A percentile compares a stretch with the other conserved stretches of the same genome.
Evolutionary conservation across 2,113 vertebrate species (phyloP).

Genomic region (Marcusenius ussheri): DNA sequence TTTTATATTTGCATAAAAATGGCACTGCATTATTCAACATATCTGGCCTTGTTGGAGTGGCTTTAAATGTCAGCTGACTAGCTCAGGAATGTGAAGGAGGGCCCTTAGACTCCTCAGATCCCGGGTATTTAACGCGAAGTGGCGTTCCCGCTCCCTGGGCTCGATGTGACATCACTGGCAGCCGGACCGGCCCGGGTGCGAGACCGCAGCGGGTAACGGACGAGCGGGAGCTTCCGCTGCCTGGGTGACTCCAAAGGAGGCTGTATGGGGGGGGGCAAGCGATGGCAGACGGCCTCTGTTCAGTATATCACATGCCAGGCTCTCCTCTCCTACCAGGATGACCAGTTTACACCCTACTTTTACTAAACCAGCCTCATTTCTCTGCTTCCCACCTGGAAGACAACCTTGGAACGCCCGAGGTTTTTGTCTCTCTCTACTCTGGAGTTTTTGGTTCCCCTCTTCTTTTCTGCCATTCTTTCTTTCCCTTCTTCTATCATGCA

Average conservation of each 20-base stretch:
- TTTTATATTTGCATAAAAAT: not conserved
- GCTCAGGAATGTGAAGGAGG: not conserved
- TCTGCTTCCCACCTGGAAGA: too few relatives aligned
- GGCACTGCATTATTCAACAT: not conserved
- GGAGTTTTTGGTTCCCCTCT: too few relatives aligned
- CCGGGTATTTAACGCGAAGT: not conserved
- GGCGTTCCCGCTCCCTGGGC: not conserved
- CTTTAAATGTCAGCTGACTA: not conserved
- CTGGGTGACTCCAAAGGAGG: not conserved
- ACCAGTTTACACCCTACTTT: not conserved
- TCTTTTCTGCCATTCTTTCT: too few relatives aligned
- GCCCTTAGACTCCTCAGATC: not conserved
- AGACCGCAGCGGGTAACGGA: not conserved
- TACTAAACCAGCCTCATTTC: too few relatives aligned
- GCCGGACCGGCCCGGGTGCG: not conserved
- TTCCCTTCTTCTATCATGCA: too few relatives aligned
- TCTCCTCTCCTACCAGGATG: not conserved
- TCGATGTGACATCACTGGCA: not conserved
- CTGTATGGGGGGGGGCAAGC: not conserved
- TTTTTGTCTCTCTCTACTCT: too few relatives aligned
- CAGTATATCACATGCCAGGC: not conserved
- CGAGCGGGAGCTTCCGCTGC: not conserved
- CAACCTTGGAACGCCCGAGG: too few relatives aligned
- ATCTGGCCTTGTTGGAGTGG: not conserved
- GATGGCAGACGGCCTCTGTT: too few relatives aligned